Base-by-base conservation (phyloP, 2,113 vertebrate species). In the Alligator mississippiensis region DNA sequence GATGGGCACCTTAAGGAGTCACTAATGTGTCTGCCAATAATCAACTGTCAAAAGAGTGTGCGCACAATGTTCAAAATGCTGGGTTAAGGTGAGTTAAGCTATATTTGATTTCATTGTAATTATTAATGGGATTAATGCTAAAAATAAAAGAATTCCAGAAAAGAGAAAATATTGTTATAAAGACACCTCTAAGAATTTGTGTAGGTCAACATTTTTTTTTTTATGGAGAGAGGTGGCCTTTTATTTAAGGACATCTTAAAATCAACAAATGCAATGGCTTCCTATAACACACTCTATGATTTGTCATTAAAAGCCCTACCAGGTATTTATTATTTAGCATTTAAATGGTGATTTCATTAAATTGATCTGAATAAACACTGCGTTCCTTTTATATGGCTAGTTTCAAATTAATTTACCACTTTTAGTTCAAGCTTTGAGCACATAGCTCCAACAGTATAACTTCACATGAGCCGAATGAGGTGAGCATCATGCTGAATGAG, bases 211-310 rank as follows among this genome's bases (percentile, higher is more conserved):
- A 18, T 19, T 22, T 70, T 38, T 70, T 38, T 21, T 30, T 30
- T 47, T 47, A 47, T 47, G 47, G 47, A 47, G 22, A 11, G 19
- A 30, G 30, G 16, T 12, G 3, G 28, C 21, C 68, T 72, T 72
- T 72, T 72, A 38, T 72, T 72, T 72, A 72, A 38, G 30, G 68
- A 72, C 30, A 38, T 72, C 34, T 38, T 68, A 18, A 61, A 61
- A 59, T 28, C 24, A 86, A 28, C 95, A 84, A 72, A 80, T 82
- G 70, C 88, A 92, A 89, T 81, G 5, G 82, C 61, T 90, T 34
- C 68, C 64, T 55, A 47, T 47, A 28, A 84, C 85, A 80, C 90
- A 47, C 11, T 92, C 59, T 75, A 84, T 79, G 80, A 66, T 72
- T 85, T 91, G 60, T 88, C 24, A 28, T 93, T 38, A 72, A 18